A percentile compares a stretch with the other conserved stretches of the same genome.
These are phyloP conservation scores for Porites evermanni DNA, from an alignment of 92 coral and sea anemone genomes.

Conservation along the genomic window DNA sequence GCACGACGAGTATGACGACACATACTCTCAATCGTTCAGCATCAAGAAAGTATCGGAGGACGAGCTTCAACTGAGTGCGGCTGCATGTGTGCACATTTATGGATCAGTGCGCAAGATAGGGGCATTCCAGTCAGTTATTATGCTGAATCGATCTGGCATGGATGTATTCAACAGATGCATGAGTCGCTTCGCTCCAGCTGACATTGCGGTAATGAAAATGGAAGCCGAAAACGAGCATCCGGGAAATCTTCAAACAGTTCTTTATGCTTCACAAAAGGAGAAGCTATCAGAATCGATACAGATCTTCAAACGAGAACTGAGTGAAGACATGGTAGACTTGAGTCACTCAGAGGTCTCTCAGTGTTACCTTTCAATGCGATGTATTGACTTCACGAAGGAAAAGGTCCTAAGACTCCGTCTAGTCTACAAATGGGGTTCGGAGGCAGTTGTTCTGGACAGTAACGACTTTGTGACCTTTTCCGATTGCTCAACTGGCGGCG, in stretches of 20 bases:
- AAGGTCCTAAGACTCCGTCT: neutral
- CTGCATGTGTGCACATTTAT: neutral
- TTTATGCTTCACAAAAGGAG: neutral
- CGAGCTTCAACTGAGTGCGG: neutral
- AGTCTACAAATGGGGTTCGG: neutral
- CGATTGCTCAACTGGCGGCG: neutral
- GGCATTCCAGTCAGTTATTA: conserved; percentile 4
- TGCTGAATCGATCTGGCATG: neutral
- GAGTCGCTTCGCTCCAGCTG: neutral
- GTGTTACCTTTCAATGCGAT: neutral
- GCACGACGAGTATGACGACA: neutral
- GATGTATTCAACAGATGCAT: neutral
- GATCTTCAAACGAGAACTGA: neutral
- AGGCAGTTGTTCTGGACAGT: neutral
- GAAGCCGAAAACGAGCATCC: neutral
- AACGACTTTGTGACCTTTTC: conserved; percentile 11
- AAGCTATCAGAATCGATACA: neutral
- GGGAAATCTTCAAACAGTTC: neutral
- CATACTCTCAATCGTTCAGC: conserved; percentile 6
- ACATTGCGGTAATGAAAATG: neutral
- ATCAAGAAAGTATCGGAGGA: conserved; percentile 8
- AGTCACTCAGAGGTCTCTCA: neutral
- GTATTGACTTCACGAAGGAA: neutral
- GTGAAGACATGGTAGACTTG: neutral
- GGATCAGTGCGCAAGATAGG: neutral